Evolutionary conservation across 2,888 invertebrate species (phyloP).

Genomic region (Zygogramma bicolorata): DNA sequence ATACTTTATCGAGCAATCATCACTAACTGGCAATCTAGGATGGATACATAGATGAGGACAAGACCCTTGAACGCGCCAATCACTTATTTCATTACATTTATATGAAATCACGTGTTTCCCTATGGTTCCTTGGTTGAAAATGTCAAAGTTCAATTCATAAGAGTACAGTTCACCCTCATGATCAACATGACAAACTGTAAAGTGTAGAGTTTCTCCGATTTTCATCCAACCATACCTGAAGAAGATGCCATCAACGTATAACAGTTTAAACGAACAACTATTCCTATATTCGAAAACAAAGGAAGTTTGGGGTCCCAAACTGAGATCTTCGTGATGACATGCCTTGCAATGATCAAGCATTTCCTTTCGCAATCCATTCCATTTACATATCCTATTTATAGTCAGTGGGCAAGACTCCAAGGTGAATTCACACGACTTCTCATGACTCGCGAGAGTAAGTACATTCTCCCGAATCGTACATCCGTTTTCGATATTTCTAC

Average conservation of each 20-base stretch:
- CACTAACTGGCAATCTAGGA: no score
- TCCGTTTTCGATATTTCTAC: not conserved
- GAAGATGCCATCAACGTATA: not conserved
- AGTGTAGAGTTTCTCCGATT: no score
- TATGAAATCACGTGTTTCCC: no score
- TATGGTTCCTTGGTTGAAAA: no score
- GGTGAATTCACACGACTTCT: not conserved
- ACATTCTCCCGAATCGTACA: not conserved
- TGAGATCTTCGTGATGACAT: not conserved
- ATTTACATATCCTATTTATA: not conserved
- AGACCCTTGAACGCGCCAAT: no score
- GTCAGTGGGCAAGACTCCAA: not conserved
- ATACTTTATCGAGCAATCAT: no score
- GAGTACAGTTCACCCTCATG: no score
- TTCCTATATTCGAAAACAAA: not conserved
- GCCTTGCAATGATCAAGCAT: not conserved
- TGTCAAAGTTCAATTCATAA: no score
- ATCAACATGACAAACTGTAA: no score
- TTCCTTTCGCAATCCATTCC: not conserved
- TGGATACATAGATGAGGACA: no score
- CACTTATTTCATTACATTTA: no score
- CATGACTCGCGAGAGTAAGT: not conserved
- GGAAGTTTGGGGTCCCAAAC: not conserved
- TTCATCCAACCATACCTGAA: not conserved
- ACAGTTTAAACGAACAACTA: not conserved